Evolutionary conservation across 2,797 vertebrate genomes (phyloP).

Genomic region (Galaxias olidus): DNA sequence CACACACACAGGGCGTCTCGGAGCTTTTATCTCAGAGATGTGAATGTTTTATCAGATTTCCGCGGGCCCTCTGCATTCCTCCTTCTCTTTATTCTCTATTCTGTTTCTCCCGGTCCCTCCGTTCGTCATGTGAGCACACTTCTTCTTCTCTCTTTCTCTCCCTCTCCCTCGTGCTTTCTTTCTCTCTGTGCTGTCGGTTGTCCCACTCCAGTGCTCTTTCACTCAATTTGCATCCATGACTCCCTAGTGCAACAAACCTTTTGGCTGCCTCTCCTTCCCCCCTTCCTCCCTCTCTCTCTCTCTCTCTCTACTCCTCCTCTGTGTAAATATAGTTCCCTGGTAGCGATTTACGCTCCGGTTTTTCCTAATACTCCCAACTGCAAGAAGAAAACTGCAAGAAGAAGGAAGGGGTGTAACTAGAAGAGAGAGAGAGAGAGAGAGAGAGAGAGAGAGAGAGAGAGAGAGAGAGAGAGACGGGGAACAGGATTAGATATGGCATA

Average conservation of each 20-base stretch:
- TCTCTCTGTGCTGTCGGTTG: neutral
- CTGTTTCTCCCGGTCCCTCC: conserved; percentile 54
- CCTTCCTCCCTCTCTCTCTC: conserved; percentile 13
- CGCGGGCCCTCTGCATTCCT: conserved; percentile 39
- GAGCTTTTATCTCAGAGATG: conserved; percentile 49
- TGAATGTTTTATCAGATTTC: conserved; percentile 54
- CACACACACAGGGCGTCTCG: conserved; percentile 31
- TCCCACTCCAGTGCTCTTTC: neutral
- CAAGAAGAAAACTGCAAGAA: conserved; percentile 52
- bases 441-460: conserved; percentile 16
- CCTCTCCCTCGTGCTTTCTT: neutral
- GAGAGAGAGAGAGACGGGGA: conserved; percentile 13
- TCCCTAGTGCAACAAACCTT: conserved; percentile 14
- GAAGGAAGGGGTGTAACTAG: conserved; percentile 57
- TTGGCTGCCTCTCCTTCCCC: neutral
- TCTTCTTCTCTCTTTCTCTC: neutral
- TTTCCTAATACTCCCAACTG: conserved; percentile 30
- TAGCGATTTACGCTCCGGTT: conserved; percentile 49
- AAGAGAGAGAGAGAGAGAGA: conserved; percentile 6
- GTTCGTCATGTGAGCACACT: conserved; percentile 40
- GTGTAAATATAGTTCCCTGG: conserved; percentile 61
- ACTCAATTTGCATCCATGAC: conserved; percentile 2
- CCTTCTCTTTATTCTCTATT: conserved; percentile 35
- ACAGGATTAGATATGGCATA: conserved; percentile 54
- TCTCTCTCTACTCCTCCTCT: conserved; percentile 16